Evolutionary conservation across 2,888 invertebrate genomes (phyloP), one percentile per base, ranked within the genome.

Genomic region (Oxyteleia sp.): DNA sequence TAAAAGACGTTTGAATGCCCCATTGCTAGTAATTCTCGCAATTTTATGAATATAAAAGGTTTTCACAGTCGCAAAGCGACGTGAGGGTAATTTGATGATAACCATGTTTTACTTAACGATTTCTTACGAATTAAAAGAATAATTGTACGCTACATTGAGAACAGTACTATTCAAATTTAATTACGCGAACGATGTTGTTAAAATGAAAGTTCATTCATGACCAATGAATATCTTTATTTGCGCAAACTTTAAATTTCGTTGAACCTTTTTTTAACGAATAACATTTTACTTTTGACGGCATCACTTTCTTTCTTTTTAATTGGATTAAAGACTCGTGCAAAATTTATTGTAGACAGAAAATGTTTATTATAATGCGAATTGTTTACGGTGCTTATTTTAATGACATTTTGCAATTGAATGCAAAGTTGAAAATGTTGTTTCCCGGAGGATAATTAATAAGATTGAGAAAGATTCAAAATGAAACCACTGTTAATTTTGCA

Each of bases 71-170:
- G 11, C 49, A 49, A 11, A 49, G 23, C 5, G n/a, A 11, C 10
- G 49, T 20, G 13, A 20, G n/a, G 49, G 49, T n/a, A 49, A 49
- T 49, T 49, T 23, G 49, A 10, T 23, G 11, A 47, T 18, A 47
- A 13, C 10, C 4, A 47, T 47, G 45, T 47, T 47, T 13, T 47
- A 32, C 8, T 10, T 32, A 32, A 32, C 32, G 10, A 32, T 32
- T 3, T 32, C 8, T 10, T 32, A 32, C 8, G 10, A 32, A 32
- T 32, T 32, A 10, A 4, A 8, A 32, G 8, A 32, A 8, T 32
- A 32, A 32, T 32, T 8, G 32, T 32, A 8, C 32, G 8, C 1
- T 32, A 8, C 10, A 32, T 32, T 32, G 32, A 4, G 10, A 32
- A 32, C 8, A 32, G 10, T 8, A 32, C 8, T 4, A 32, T 32